A percentile compares a stretch with the other conserved stretches of the same genome.
Conservation (phyloP, 1,140 invertebrate species). For the Paraescarpia echinospica region DNA sequence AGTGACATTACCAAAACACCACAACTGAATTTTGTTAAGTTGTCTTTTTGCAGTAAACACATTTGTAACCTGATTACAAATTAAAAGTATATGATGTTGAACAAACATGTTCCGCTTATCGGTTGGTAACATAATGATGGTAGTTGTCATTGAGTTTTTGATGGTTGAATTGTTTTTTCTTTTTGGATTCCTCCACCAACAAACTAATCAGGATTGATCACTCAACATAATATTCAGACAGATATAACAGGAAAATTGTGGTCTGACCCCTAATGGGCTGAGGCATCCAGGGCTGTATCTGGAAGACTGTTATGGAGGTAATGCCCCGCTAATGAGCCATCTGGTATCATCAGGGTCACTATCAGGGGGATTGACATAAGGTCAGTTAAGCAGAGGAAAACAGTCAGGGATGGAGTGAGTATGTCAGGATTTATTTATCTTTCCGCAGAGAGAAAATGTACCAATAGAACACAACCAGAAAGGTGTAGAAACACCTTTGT, state of each 20-base stretch:
- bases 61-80: no score
- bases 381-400: neutral
- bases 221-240: no score
- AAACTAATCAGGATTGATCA: neutral
- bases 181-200: neutral
- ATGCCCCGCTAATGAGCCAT: neutral
- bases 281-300: neutral
- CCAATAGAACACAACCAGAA: no score
- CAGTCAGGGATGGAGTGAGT: neutral
- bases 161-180: neutral
- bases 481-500: no score
- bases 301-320: neutral
- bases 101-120: no score
- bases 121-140: neutral
- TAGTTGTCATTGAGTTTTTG: neutral
- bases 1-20: neutral
- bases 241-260: neutral
- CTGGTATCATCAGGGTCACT: neutral
- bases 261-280: neutral
- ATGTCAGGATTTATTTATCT: neutral
- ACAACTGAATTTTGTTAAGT: neutral
- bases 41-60: no score
- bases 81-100: no score
- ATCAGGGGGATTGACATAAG: neutral
- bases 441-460: no score